Evolutionary conservation across 2,797 vertebrate genomes (phyloP).

Genomic region (Centroberyx gerrardi): DNA sequence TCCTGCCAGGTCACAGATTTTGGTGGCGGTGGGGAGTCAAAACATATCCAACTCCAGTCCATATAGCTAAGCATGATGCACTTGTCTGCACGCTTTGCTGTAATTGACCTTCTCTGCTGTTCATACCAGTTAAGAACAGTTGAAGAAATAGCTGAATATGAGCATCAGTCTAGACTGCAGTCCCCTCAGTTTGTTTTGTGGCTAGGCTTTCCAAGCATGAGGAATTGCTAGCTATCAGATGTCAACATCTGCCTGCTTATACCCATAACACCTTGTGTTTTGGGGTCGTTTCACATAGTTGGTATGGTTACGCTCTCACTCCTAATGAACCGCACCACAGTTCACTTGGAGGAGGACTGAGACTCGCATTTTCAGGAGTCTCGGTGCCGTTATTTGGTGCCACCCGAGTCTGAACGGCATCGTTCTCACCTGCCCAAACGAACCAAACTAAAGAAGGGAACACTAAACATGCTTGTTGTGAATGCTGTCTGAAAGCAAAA

Average conservation of each 20-base stretch:
- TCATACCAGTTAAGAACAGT: not conserved
- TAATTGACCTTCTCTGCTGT: too few species aligned
- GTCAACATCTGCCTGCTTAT: not conserved
- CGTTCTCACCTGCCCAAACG: slow-evolving; percentile 7
- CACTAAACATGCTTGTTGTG: slow-evolving; percentile 10
- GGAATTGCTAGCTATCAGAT: slow-evolving; percentile 10
- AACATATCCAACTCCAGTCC: slow-evolving; percentile 49
- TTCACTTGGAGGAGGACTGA: slow-evolving; percentile 9
- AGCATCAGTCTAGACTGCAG: slow-evolving; percentile 9
- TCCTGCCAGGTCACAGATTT: slow-evolving; percentile 24
- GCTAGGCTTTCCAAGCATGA: not conserved
- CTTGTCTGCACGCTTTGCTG: not conserved
- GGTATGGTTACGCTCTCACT: too few species aligned
- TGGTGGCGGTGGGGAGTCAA: not conserved
- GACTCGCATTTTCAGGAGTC: not conserved
- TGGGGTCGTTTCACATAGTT: too few species aligned
- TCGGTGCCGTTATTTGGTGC: slow-evolving; percentile 6
- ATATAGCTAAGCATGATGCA: slow-evolving; percentile 64
- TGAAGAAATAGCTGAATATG: not conserved
- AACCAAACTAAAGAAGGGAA: not conserved
- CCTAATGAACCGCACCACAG: too few species aligned
- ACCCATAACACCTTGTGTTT: too few species aligned
- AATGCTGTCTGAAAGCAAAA: slow-evolving; percentile 3
- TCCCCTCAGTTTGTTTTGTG: slow-evolving; percentile 14
- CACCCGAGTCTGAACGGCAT: not conserved